These are phyloP conservation scores for Acleris cristana DNA, from an alignment of 2,888 invertebrate species.

Conservation along the genomic window DNA sequence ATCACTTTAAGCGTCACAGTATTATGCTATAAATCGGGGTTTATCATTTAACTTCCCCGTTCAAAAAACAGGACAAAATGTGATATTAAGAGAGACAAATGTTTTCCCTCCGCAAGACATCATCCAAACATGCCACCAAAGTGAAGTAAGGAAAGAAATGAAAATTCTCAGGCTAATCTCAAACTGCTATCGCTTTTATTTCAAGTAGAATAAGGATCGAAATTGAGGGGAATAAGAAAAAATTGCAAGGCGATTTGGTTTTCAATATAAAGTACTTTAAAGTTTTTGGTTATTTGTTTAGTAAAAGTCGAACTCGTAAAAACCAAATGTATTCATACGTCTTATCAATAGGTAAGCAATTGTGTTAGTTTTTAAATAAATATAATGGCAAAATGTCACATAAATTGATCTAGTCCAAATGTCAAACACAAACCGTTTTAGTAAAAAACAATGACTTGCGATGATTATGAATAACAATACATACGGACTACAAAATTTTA, in stretches of 20 bases:
- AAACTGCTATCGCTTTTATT: slow-evolving; percentile 44
- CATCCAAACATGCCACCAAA: slow-evolving; percentile 59
- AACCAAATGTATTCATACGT: background rate
- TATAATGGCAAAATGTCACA: too few species aligned
- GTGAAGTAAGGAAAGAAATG: slow-evolving; percentile 60
- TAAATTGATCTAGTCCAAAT: too few species aligned
- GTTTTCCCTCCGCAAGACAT: slow-evolving; percentile 48
- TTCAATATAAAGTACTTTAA: slow-evolving; percentile 49
- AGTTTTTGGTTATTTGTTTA: slow-evolving; percentile 41
- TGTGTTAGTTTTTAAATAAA: too few species aligned
- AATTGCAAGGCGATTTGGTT: slow-evolving; percentile 41
- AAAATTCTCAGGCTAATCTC: slow-evolving; percentile 48
- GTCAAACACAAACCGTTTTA: too few species aligned
- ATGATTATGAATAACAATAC: too few species aligned
- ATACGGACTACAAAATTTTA: too few species aligned
- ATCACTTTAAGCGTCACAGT: too few species aligned
- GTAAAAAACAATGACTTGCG: too few species aligned
- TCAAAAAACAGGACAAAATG: slow-evolving; percentile 12
- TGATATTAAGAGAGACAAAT: slow-evolving; percentile 29
- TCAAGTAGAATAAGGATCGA: slow-evolving; percentile 38
- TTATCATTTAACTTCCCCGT: background rate
- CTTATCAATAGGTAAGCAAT: too few species aligned
- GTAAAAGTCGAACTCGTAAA: too few species aligned
- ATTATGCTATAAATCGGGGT: background rate
- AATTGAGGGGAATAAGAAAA: slow-evolving; percentile 3